Evolutionary conservation across 2,888 invertebrate species (phyloP).

Genomic region (Andrena haemorrhoa): DNA sequence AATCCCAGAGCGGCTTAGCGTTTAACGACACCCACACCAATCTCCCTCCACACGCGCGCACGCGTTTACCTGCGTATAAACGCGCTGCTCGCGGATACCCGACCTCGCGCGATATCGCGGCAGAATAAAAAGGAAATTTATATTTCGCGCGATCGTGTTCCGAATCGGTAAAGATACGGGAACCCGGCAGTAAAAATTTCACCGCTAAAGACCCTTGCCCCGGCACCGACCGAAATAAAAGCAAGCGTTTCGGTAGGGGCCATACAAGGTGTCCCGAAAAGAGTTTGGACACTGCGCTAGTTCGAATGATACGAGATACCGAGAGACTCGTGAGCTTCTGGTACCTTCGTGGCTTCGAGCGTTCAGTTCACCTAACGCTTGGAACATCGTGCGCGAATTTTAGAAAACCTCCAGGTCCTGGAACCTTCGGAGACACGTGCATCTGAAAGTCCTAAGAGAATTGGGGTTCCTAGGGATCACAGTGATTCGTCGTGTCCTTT

Average conservation of each 20-base stretch:
- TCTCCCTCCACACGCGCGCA: background rate
- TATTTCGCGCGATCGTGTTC: conserved; percentile 51
- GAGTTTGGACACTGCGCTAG: background rate
- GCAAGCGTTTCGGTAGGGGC: conserved; percentile 11
- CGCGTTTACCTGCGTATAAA: background rate
- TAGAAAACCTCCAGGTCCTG: no score
- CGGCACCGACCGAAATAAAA: conserved; percentile 36
- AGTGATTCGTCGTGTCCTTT: no score
- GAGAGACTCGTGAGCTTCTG: no score
- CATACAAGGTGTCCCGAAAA: conserved; percentile 21
- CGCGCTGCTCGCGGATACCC: conserved; percentile 17
- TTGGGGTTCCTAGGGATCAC: no score
- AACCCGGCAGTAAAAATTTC: conserved; percentile 44
- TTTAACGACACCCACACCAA: conserved; percentile 38
- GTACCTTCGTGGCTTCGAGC: no score
- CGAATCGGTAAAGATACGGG: conserved; percentile 51
- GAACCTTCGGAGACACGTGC: no score
- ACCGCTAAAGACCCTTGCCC: conserved; percentile 32
- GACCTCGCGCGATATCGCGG: conserved; percentile 35
- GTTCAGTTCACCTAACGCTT: no score
- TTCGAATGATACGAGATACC: no score
- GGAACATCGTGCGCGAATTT: no score
- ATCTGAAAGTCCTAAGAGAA: no score
- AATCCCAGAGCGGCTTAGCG: conserved; percentile 24
- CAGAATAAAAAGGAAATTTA: conserved; percentile 54